A percentile compares a stretch with the other conserved stretches of the same genome.
Evolutionary conservation across 2,113 vertebrate genomes (phyloP).

Genomic region (Erpornis zantholeuca): DNA sequence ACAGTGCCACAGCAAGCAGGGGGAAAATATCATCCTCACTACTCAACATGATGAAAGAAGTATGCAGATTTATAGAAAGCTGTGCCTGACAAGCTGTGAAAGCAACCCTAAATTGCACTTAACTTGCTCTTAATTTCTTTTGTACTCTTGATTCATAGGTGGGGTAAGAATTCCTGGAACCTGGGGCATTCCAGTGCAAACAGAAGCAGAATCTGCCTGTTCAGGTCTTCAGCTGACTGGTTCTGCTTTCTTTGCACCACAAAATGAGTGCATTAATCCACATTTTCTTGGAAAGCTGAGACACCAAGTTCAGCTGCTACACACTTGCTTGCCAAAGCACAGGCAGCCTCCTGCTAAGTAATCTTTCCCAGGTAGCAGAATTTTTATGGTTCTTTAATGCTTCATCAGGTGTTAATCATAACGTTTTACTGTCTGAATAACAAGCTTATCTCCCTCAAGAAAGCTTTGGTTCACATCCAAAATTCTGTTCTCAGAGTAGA

Average conservation of each 20-base stretch:
- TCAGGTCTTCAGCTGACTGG: not conserved
- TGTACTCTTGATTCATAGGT: not conserved
- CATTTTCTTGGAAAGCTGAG: not conserved
- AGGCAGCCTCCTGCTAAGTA: not conserved
- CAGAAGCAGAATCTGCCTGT: not conserved
- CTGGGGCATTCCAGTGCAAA: accelerated
- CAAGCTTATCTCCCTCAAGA: conserved; percentile 16
- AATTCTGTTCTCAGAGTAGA: not conserved
- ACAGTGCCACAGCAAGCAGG: accelerated
- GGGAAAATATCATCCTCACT: not conserved
- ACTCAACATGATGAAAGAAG: not conserved
- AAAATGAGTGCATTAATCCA: not conserved
- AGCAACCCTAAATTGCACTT: not conserved
- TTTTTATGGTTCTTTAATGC: conserved; percentile 38
- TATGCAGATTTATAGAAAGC: not conserved
- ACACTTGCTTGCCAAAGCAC: not conserved
- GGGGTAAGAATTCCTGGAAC: not conserved
- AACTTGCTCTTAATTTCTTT: not conserved
- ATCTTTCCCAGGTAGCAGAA: conserved; percentile 26
- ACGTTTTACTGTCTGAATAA: conserved; percentile 39
- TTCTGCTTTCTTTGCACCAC: not conserved
- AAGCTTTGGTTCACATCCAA: conserved; percentile 28
- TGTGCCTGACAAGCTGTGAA: not conserved
- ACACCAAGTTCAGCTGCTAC: not conserved
- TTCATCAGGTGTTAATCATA: conserved; percentile 43